Conservation (phyloP, 37 sponge, comb jelly and placozoan genomes). For the Aplysina aerophoba region DNA sequence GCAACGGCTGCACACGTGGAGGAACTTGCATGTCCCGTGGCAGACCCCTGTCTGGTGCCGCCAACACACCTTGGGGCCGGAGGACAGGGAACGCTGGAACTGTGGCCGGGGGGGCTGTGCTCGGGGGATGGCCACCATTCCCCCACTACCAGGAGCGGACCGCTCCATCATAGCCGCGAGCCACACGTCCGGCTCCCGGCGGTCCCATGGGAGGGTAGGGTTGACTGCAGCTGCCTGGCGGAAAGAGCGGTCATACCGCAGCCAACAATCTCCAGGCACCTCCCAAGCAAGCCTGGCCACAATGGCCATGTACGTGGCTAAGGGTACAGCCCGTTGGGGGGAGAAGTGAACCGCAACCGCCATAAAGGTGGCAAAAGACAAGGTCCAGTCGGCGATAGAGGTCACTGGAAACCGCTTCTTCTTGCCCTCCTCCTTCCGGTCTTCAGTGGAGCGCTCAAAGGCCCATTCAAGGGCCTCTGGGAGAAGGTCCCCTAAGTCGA, state of each 20-base stretch:
- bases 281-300: not conserved
- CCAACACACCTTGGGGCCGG: not conserved
- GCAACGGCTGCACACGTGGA: not conserved
- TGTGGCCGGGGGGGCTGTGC: too few relatives aligned
- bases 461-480: conserved; percentile 1
- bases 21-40: not conserved
- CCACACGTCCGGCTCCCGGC: conserved; percentile 21
- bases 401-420: not conserved
- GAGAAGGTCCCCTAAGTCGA: conserved; percentile 32
- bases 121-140: not conserved
- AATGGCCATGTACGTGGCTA: conserved; percentile 2
- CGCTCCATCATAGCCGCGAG: not conserved
- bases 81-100: not conserved
- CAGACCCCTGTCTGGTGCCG: not conserved
- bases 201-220: conserved; percentile 23
- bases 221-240: conserved; percentile 19
- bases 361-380: conserved; percentile 15
- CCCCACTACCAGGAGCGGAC: not conserved
- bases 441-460: conserved; percentile 19
- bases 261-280: conserved; percentile 1
- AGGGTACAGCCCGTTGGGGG: not conserved
- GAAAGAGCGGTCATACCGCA: conserved; percentile 27
- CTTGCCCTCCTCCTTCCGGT: conserved; percentile 6
- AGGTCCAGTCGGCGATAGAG: not conserved
- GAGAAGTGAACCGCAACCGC: not conserved